phyloP scores from a whole-genome alignment of 2,113 vertebrate genomes.

The Scatophagus argus region DNA sequence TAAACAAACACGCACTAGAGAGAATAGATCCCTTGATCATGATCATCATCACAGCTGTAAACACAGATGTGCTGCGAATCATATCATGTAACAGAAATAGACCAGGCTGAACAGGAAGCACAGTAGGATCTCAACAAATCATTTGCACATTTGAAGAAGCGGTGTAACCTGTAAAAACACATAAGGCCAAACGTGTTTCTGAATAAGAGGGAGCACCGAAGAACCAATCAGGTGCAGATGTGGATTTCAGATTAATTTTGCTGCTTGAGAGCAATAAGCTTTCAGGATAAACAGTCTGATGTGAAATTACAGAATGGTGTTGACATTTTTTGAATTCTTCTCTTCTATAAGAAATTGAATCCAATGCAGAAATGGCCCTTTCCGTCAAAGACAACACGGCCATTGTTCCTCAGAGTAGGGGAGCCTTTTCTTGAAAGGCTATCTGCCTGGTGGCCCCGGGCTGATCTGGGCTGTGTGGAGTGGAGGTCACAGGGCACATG shows the following conservation, averaged over 20 bases:
- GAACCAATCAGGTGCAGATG: neutral
- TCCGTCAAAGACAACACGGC: slow-evolving; percentile 75
- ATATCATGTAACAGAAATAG: slow-evolving; percentile 45
- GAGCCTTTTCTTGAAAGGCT: slow-evolving; percentile 72
- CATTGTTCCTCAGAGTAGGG: slow-evolving; percentile 73
- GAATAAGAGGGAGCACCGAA: neutral
- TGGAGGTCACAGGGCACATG: slow-evolving; percentile 75
- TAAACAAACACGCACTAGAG: slow-evolving; percentile 65
- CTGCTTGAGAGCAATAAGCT: slow-evolving; percentile 1
- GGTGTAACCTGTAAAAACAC: neutral
- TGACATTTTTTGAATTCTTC: slow-evolving; percentile 68
- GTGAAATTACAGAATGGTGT: slow-evolving; percentile 43
- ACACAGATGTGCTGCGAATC: slow-evolving; percentile 70
- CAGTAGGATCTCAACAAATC: slow-evolving; percentile 15
- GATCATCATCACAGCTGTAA: slow-evolving; percentile 67
- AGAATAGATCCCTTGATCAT: slow-evolving; percentile 62
- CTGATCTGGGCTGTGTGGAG: slow-evolving; percentile 57
- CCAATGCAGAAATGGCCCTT: slow-evolving; percentile 71
- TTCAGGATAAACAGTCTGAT: slow-evolving; percentile 22
- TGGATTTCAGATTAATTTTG: slow-evolving; percentile 5
- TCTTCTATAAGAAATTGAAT: slow-evolving; percentile 66
- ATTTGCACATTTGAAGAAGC: neutral
- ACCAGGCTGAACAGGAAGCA: slow-evolving; percentile 44
- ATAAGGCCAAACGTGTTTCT: neutral
- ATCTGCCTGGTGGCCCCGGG: slow-evolving; percentile 71